These are phyloP conservation scores for Zapornia atra DNA, from an alignment of 2,113 vertebrate species.

Conservation along the genomic window DNA sequence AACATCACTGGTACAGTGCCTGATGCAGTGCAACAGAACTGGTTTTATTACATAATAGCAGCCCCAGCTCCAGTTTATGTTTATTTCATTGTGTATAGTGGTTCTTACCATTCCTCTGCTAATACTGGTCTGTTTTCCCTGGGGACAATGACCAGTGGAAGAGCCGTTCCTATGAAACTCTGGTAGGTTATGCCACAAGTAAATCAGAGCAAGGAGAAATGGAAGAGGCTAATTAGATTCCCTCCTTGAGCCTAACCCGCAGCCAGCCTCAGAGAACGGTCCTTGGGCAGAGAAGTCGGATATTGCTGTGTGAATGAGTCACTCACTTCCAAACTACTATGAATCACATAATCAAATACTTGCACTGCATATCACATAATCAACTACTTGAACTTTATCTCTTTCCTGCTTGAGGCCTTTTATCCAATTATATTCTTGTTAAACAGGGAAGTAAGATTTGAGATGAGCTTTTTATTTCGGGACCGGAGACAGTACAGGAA, in stretches of 20 bases:
- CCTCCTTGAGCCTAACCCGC: neutral
- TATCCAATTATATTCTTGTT: conserved; percentile 69
- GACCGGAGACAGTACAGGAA: conserved; percentile 55
- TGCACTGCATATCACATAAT: conserved; percentile 64
- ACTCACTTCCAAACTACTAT: conserved; percentile 41
- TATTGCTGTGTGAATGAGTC: conserved; percentile 59
- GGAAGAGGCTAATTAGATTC: conserved; percentile 27
- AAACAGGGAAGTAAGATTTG: conserved; percentile 57
- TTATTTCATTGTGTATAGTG: neutral
- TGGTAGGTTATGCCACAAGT: neutral
- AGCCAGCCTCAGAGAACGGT: neutral
- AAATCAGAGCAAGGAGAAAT: conserved; percentile 1
- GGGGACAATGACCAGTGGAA: neutral
- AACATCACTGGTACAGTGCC: neutral
- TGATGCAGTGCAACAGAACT: neutral
- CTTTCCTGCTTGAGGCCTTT: conserved; percentile 67
- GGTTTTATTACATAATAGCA: neutral
- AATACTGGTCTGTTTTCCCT: neutral
- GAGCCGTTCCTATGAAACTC: neutral
- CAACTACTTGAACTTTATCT: conserved; percentile 65
- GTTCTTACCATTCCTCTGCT: neutral
- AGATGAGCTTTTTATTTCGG: conserved; percentile 51
- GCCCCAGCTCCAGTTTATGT: neutral
- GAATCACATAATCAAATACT: conserved; percentile 72
- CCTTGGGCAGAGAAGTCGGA: neutral